Percentiles rank a stretch among this genome's conserved stretches.
These are phyloP conservation scores for Corythucha ciliata DNA, from an alignment of 2,888 invertebrate genomes.

Conservation along the genomic window DNA sequence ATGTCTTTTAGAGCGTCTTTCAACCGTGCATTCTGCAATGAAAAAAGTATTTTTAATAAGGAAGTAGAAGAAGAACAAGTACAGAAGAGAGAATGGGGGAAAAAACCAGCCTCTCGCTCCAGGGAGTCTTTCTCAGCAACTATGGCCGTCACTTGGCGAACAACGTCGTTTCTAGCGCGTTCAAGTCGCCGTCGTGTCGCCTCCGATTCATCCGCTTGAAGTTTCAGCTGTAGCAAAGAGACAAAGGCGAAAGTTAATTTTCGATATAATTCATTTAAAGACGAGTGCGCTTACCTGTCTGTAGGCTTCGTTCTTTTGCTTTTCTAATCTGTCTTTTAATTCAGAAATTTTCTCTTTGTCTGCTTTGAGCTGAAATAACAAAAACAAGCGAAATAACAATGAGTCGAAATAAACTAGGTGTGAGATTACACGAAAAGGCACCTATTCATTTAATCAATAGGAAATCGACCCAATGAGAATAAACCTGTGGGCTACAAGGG, in stretches of 20 bases:
- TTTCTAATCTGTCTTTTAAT: slow-evolving; percentile 44
- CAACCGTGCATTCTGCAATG: slow-evolving; percentile 48
- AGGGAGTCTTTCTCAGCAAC: slow-evolving; percentile 49
- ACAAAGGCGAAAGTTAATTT: not conserved
- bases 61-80: no score
- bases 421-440: no score
- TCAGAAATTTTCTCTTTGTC: slow-evolving; percentile 45
- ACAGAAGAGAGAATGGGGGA: not conserved
- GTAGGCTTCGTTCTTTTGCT: slow-evolving; percentile 44
- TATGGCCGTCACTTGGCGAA: slow-evolving; percentile 50
- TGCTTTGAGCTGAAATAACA: slow-evolving; percentile 42
- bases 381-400: slow-evolving; percentile 17
- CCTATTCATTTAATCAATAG: no score
- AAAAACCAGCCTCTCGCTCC: slow-evolving; percentile 47
- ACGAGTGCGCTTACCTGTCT: slow-evolving; percentile 41
- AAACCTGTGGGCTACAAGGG: no score
- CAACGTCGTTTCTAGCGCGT: slow-evolving; percentile 50
- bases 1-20: slow-evolving; percentile 47
- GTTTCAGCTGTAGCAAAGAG: slow-evolving; percentile 44
- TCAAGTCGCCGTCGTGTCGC: slow-evolving; percentile 48
- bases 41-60: no score
- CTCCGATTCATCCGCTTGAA: slow-evolving; percentile 50
- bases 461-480: no score
- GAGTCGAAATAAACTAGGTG: no score
- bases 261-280: not conserved